phyloP scores from a whole-genome alignment of 2,797 vertebrate genomes.

The Spinus pinus region DNA sequence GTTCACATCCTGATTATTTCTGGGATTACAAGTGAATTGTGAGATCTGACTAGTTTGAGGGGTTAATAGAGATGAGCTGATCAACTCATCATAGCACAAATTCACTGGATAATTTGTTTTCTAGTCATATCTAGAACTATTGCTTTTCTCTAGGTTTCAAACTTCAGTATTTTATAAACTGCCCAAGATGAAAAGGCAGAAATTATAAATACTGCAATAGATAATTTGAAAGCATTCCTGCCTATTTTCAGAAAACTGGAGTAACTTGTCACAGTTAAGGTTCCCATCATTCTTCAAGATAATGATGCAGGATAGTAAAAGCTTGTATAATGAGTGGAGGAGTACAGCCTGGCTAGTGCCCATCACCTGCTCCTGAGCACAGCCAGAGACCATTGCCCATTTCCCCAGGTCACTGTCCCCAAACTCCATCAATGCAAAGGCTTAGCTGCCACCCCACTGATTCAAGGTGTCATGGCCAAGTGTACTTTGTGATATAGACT shows the following conservation, averaged over 20 bases:
- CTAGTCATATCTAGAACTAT: not conserved
- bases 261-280: not conserved
- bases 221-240: not conserved
- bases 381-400: not conserved
- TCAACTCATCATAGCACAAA: not conserved
- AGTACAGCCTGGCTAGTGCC: not conserved
- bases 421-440: not conserved
- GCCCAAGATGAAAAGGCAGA: not conserved
- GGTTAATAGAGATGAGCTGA: not conserved
- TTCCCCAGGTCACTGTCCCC: not conserved
- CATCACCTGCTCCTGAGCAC: not conserved
- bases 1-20: not conserved
- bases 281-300: not conserved
- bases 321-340: not conserved
- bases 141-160: not conserved
- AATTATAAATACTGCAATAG: not conserved
- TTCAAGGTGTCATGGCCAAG: not conserved
- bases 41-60: not conserved
- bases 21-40: not conserved
- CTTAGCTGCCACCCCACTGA: not conserved
- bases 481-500: fast-evolving
- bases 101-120: not conserved
- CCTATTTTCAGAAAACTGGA: not conserved
- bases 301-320: not conserved
- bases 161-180: not conserved